Base-by-base conservation (phyloP, 2,888 invertebrate species). In the Trichogramma dendrolimi region DNA sequence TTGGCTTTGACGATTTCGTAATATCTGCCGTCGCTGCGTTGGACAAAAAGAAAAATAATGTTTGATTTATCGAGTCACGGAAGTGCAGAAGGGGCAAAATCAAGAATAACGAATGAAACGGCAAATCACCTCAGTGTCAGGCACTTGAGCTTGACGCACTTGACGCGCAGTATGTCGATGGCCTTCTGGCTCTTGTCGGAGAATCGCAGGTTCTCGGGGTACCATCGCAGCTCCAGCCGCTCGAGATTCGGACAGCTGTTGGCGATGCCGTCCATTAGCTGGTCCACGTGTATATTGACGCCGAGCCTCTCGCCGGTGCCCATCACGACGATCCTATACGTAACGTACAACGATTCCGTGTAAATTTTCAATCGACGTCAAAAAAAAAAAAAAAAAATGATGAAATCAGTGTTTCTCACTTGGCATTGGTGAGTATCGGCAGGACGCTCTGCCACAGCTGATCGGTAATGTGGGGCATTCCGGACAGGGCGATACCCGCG, bases 141-240 rank as follows among this genome's bases (percentile, higher is more conserved):
- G 72, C 96, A 96, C 70, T 90, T 89, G 55, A 99, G 83, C 77
- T 95, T 92, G 1, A 96, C 84, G 73, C 98, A 98, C 75, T 94
- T 94, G 50, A 99, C 93, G 52, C 99, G 88, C 65, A 99, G 83
- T 54, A 96, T 91, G 80, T 99, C 99, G 69, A 99, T 97, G 50
- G 98, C 98, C 80, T 99, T 99, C 80, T 97, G 97, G 75, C 97
- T 97, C 81, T 99, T 99, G 80, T 99, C 99, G 47, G 97, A 98
- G 81, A 97, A 99, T 58, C 99, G 86, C 46, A 99, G 84, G 75
- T 98, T 98, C 73, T 97, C 97, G 0, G 98, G 97, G 80, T 99
- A 99, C 99, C 99, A 99, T 69, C 93, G 88, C 40, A 99, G 82
- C 79, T 99, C 99, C 60, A 99, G 80, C 1, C 99, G 85, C 79